Evolutionary conservation across 2,113 vertebrate species (phyloP).

Genomic region (Marmota monax): DNA sequence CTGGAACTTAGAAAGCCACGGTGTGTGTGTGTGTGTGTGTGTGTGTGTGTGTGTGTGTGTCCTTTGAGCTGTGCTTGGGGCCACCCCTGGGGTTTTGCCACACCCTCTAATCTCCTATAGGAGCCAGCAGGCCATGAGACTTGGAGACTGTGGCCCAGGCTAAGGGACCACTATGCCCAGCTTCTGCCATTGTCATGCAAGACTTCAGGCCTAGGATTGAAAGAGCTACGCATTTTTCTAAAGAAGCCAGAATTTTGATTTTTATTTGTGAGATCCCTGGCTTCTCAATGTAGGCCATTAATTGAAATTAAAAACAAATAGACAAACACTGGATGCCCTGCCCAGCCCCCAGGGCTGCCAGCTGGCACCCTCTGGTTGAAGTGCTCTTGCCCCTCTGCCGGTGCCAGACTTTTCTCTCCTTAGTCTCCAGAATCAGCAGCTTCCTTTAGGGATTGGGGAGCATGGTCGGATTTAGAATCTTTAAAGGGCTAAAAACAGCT

Average conservation of each 20-base stretch:
- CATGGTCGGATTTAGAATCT: background rate
- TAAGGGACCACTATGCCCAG: background rate
- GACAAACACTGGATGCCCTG: background rate
- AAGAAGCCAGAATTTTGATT: background rate
- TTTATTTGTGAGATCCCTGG: background rate
- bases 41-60: background rate
- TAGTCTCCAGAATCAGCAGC: background rate
- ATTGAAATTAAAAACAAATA: background rate
- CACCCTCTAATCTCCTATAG: background rate
- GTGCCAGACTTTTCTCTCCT: background rate
- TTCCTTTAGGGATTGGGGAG: background rate
- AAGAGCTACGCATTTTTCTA: background rate
- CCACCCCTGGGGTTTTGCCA: background rate
- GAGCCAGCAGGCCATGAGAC: background rate
- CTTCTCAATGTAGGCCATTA: background rate
- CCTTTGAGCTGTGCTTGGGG: background rate
- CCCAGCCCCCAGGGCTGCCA: background rate
- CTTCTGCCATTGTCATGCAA: background rate
- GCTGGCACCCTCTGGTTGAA: background rate
- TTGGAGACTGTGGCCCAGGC: background rate
- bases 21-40: background rate
- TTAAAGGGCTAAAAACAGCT: background rate
- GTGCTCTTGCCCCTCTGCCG: background rate
- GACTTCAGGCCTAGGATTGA: background rate
- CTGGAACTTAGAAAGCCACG: background rate